Evolutionary conservation across 2,113 vertebrate genomes (phyloP).

Genomic region (Platichthys stellatus): DNA sequence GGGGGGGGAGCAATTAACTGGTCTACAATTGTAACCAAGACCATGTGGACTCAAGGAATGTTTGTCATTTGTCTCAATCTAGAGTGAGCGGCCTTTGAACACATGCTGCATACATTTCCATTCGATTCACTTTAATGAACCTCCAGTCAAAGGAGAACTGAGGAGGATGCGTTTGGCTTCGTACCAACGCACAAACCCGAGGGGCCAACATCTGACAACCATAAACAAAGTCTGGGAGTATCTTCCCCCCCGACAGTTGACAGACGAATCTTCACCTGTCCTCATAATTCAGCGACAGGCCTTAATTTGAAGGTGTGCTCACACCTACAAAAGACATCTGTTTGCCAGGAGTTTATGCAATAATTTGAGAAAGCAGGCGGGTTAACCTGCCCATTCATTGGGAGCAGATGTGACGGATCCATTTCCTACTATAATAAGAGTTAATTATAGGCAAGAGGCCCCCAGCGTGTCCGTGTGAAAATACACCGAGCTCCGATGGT

Average conservation of each 20-base stretch:
- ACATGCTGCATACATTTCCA: conserved; percentile 3
- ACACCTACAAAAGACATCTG: conserved; percentile 75
- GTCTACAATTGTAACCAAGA: not conserved
- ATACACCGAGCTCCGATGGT: conserved; percentile 43
- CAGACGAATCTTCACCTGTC: conserved; percentile 71
- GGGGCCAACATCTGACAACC: conserved; percentile 52
- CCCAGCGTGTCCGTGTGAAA: conserved; percentile 67
- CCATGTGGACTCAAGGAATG: not conserved
- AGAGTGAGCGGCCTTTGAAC: not conserved
- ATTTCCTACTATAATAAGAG: conserved; percentile 79
- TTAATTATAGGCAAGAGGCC: conserved; percentile 76
- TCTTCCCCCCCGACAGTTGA: conserved; percentile 50
- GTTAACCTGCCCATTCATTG: conserved; percentile 77
- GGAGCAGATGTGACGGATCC: conserved; percentile 80
- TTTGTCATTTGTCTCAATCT: not conserved
- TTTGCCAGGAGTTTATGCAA: conserved; percentile 72
- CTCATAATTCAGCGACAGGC: conserved; percentile 66
- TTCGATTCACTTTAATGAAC: conserved; percentile 34
- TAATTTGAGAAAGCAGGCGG: conserved; percentile 69
- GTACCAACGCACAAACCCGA: conserved; percentile 30
- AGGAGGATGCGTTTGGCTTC: conserved; percentile 27
- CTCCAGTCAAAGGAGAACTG: not conserved
- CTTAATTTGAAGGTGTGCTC: conserved; percentile 73
- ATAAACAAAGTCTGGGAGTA: conserved; percentile 63
- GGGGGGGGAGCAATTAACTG: not conserved